Percentiles rank a stretch among this genome's conserved stretches.
Conservation (phyloP, 2,113 vertebrate species). For the Psittacara wagleri region DNA sequence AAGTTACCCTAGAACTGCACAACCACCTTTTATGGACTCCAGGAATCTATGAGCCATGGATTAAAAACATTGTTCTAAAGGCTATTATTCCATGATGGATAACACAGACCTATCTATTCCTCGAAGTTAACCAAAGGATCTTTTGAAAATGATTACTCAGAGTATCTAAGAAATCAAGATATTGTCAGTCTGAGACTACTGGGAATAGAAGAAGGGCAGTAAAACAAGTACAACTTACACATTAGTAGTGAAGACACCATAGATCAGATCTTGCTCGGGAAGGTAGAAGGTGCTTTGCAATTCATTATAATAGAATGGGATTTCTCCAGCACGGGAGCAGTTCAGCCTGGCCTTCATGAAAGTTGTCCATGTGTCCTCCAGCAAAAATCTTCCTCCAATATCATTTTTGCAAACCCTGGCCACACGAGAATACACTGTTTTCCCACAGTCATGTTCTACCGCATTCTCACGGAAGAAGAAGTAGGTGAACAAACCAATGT, state of each 20-base stretch:
- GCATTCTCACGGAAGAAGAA: conserved; percentile 90
- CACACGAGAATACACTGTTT: conserved; percentile 87
- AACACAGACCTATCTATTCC: neutral
- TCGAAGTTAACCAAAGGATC: neutral
- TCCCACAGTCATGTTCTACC: conserved; percentile 87
- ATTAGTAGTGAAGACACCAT: conserved; percentile 89
- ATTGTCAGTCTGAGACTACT: neutral
- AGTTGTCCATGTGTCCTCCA: conserved; percentile 91
- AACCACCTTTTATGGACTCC: neutral
- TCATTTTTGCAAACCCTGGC: conserved; percentile 90
- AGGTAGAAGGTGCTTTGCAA: conserved; percentile 90
- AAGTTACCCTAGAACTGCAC: neutral
- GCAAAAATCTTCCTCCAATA: conserved; percentile 86
- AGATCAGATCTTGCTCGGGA: conserved; percentile 88
- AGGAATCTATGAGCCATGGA: neutral
- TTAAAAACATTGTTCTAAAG: neutral
- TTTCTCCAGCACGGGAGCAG: conserved; percentile 88
- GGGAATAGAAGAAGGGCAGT: neutral
- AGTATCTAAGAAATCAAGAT: neutral
- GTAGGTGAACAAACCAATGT: conserved; percentile 87
- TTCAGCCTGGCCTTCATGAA: conserved; percentile 90
- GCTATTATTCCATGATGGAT: neutral
- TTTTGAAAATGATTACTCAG: neutral
- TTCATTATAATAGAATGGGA: conserved; percentile 90
- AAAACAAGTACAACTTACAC: conserved; percentile 77